Evolutionary conservation across 1,140 invertebrate species (phyloP).

Genomic region (Berghia stephanieae): DNA sequence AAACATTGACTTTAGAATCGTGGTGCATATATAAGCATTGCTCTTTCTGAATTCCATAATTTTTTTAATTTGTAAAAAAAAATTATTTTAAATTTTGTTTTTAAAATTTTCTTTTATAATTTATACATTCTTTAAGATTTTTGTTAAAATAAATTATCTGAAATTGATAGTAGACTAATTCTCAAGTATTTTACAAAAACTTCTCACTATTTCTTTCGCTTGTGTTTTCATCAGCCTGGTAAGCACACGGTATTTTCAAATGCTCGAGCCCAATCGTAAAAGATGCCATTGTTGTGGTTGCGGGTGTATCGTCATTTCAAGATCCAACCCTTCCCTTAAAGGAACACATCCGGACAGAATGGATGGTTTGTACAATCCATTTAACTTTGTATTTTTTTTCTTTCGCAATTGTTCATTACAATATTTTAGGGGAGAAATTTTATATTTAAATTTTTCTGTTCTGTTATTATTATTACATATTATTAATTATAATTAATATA

Average conservation of each 20-base stretch:
- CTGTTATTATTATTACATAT: no score
- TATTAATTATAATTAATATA: background rate
- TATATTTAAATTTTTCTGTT: constrained; percentile 10
- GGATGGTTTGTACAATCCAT: constrained; percentile 68
- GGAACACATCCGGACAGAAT: constrained; percentile 84
- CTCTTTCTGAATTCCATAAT: no score
- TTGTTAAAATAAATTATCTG: background rate
- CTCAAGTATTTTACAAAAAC: background rate
- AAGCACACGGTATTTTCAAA: constrained; percentile 98
- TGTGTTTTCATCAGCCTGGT: constrained; percentile 79
- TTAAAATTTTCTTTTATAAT: background rate
- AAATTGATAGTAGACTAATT: background rate
- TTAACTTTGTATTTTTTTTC: background rate
- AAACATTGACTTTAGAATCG: no score
- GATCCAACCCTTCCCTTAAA: constrained; percentile 90
- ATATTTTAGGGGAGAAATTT: no score
- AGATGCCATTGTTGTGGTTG: constrained; percentile 85
- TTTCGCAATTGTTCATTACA: background rate
- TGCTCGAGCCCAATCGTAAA: constrained; percentile 84
- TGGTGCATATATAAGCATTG: no score
- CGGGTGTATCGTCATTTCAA: constrained; percentile 98
- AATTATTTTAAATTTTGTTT: background rate
- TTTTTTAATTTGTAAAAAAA: no score
- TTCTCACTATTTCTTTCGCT: background rate
- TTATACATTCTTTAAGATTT: background rate